Base-by-base conservation (phyloP, 2,888 invertebrate genomes). In the Salticus scenicus region DNA sequence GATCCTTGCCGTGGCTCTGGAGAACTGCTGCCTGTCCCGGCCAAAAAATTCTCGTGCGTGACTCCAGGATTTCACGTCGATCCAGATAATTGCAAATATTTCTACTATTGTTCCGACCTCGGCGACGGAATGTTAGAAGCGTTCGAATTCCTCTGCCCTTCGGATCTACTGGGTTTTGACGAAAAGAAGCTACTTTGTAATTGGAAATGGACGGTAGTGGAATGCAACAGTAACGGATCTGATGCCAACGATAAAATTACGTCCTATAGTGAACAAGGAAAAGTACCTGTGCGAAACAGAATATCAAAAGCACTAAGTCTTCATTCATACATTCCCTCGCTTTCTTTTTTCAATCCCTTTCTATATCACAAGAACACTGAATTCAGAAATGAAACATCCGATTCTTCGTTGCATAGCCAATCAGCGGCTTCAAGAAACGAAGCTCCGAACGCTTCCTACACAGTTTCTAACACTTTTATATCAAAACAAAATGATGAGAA, bases 41-140 rank as follows among this genome's bases (percentile, higher is more conserved):
- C 92, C 76, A 92, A 93, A 0, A 93, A 94, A 89, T 95, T 95
- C 91, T 91, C 93, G 41, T 96, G 96, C 90, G 94, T 95, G 0
- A 92, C 92, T 69, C 93, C 93, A 88, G 95, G 95, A 84, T 96
- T 95, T 90, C 95, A 94, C 90, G 95, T 94, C 0, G 95, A 96
- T 91, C 95, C 95, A 0, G 94, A 95, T 90, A 95, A 96, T 91
- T 95, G 95, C 88, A 93, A 95, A 81, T 95, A 95, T 95, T 96
- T 96, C 93, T 95, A 95, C 91, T 95, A 95, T 30, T 96, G 96
- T 90, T 92, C 91, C 90, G 89, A 92, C 89, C 87, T 89, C 89
- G 90, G 91, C 2, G 91, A 92, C 87, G 91, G 91, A 1, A 87
- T 87, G 8, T 90, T 92, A 87, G 93, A 94, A 0, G 94, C 95